Evolutionary conservation across 37 sponge, comb jelly and placozoan genomes (phyloP).

Genomic region (Aplysina aerophoba): DNA sequence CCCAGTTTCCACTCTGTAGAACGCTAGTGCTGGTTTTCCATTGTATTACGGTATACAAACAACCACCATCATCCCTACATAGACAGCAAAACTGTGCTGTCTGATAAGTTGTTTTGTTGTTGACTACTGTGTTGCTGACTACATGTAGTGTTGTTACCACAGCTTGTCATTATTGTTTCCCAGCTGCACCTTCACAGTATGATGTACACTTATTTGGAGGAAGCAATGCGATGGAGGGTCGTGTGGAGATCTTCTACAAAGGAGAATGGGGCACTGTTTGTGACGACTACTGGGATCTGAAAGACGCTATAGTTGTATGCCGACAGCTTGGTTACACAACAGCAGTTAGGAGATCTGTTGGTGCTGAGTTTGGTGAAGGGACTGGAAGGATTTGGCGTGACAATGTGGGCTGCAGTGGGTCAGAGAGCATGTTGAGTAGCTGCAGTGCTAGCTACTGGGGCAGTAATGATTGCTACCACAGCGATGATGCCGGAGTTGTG

Average conservation of each 20-base stretch:
- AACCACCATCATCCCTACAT: too few species aligned
- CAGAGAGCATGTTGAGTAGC: not conserved
- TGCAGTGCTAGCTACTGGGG: constrained; percentile 29
- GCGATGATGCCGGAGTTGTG: constrained; percentile 41
- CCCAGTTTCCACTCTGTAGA: too few species aligned
- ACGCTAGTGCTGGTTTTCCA: too few species aligned
- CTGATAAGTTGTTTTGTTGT: too few species aligned
- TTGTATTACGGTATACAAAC: too few species aligned
- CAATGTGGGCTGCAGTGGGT: constrained; percentile 28
- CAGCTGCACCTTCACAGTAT: not conserved
- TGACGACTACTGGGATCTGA: constrained; percentile 17
- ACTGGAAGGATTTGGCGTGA: constrained; percentile 18
- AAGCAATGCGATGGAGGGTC: not conserved
- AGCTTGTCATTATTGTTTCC: too few species aligned
- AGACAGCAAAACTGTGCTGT: too few species aligned
- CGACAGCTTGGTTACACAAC: constrained; percentile 2
- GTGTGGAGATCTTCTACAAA: constrained; percentile 32
- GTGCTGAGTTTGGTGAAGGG: constrained; percentile 6
- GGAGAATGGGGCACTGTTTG: constrained; percentile 35
- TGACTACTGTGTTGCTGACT: too few species aligned
- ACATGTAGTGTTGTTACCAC: too few species aligned
- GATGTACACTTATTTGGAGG: constrained; percentile 31
- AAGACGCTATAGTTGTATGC: constrained; percentile 28
- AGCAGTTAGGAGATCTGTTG: not conserved
- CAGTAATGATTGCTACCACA: constrained; percentile 15